Percentiles rank a stretch among this genome's conserved stretches.
These are phyloP conservation scores for Argentina silus DNA, from an alignment of 2,797 vertebrate species.

Conservation along the genomic window DNA sequence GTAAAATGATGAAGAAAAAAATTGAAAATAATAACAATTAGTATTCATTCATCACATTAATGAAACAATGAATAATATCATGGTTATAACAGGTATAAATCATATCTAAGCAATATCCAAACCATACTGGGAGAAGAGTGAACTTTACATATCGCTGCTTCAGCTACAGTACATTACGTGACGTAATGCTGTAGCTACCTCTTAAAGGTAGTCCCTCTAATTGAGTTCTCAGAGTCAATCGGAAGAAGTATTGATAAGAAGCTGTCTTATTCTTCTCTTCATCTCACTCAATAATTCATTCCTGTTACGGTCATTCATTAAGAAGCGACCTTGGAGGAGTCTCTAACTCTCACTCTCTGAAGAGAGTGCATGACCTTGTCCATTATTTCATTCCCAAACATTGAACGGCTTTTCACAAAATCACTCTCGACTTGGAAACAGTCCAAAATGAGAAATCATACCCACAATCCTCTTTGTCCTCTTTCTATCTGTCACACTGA, in stretches of 20 bases:
- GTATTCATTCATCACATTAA: too few relatives aligned
- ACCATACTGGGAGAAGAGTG: too few relatives aligned
- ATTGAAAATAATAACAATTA: too few relatives aligned
- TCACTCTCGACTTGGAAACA: slow-evolving; percentile 15
- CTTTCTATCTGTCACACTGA: background rate
- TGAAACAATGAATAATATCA: too few relatives aligned
- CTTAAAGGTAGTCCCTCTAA: background rate
- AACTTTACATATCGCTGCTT: background rate
- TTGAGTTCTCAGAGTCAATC: background rate
- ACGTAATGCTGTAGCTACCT: background rate
- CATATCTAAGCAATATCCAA: too few relatives aligned
- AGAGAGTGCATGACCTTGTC: background rate
- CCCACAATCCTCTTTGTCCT: background rate
- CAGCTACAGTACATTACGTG: background rate
- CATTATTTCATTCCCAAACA: slow-evolving; percentile 15
- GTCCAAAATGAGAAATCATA: slow-evolving; percentile 7
- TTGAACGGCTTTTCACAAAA: background rate
- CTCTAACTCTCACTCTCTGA: background rate
- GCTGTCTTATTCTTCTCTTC: background rate
- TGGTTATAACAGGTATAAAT: too few relatives aligned
- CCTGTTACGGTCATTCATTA: slow-evolving; percentile 2
- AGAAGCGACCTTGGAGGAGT: slow-evolving; percentile 3
- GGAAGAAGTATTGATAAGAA: background rate
- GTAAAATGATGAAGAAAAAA: too few relatives aligned
- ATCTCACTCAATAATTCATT: slow-evolving; percentile 10